Conservation (phyloP, 2,888 invertebrate genomes). For the Molorchus minor region DNA sequence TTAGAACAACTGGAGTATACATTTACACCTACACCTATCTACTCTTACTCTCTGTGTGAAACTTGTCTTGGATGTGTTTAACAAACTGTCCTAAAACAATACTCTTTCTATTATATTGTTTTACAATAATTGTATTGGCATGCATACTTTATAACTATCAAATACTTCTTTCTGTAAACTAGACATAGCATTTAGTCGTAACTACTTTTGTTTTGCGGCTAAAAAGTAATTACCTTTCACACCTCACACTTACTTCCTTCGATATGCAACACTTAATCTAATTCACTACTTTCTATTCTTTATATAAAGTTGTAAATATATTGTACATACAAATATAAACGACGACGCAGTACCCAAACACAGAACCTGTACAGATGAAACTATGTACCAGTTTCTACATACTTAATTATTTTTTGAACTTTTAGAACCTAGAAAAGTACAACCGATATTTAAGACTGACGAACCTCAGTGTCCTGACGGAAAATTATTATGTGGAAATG, state of each 20-base stretch:
- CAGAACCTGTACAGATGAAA: conserved; percentile 44
- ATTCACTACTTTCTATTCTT: conserved; percentile 47
- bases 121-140: no score
- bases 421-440: conserved; percentile 88
- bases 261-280: not conserved
- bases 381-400: not conserved
- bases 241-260: not conserved
- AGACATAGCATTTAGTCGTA: not conserved
- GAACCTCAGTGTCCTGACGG: conserved; percentile 92
- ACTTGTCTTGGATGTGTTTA: no score
- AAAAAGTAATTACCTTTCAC: conserved; percentile 5
- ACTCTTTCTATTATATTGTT: no score
- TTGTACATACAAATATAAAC: conserved; percentile 45
- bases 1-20: no score
- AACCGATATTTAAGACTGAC: conserved; percentile 91
- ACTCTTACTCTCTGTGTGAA: no score
- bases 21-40: no score
- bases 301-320: conserved; percentile 38
- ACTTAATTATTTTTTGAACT: conserved; percentile 31
- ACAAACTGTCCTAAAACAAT: no score
- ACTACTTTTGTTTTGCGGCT: conserved; percentile 11
- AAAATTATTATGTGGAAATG: conserved; percentile 90
- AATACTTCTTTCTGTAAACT: not conserved
- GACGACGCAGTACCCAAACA: conserved; percentile 47
- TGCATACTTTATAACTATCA: conserved; percentile 8